Conservation (phyloP, 2,797 vertebrate species). For the Diglossa cyanea region DNA sequence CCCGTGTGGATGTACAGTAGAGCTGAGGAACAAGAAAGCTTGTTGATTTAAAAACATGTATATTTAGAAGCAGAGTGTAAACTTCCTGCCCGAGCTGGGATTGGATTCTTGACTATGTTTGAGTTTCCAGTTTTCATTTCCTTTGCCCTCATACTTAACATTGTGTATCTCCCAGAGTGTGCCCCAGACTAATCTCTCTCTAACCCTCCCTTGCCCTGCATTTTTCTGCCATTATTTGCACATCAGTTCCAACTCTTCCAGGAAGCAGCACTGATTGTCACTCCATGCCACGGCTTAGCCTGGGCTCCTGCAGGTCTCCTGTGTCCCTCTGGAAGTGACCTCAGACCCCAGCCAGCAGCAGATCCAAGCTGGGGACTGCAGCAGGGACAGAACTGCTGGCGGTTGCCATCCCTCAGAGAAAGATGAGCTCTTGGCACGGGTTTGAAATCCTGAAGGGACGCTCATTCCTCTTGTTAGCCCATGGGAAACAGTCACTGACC, state of each 20-base stretch:
- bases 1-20: neutral
- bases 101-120: slow-evolving; percentile 72
- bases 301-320: neutral
- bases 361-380: neutral
- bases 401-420: neutral
- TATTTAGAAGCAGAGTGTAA: slow-evolving; percentile 80
- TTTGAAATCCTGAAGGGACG: neutral
- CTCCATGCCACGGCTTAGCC: neutral
- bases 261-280: slow-evolving; percentile 24
- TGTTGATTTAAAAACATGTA: slow-evolving; percentile 79
- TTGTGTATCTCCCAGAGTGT: slow-evolving; percentile 67
- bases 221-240: slow-evolving; percentile 69
- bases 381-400: neutral
- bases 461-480: neutral
- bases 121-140: slow-evolving; percentile 74
- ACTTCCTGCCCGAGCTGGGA: slow-evolving; percentile 77
- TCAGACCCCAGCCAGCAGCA: neutral
- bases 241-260: slow-evolving; percentile 23
- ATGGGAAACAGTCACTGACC: neutral
- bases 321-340: neutral
- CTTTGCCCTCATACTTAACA: slow-evolving; percentile 71
- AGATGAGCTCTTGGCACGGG: neutral
- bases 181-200: slow-evolving; percentile 61
- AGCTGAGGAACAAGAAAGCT: slow-evolving; percentile 66
- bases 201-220: slow-evolving; percentile 43